Evolutionary conservation across 2,888 invertebrate genomes (phyloP), one percentile per base, ranked within the genome.

Genomic region (Penaeus monodon): DNA sequence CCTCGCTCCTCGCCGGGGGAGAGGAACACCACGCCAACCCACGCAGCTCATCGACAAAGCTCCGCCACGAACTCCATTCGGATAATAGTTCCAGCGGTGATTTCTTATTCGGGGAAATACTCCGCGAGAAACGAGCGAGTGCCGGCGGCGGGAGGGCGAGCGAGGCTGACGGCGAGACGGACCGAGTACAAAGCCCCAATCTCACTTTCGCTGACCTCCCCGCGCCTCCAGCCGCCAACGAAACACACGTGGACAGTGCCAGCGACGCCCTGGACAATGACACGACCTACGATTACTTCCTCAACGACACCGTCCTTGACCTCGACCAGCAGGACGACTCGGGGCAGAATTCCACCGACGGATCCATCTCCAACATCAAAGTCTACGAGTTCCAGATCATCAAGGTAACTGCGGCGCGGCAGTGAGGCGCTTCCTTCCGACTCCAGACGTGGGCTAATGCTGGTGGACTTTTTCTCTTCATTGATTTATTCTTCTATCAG

Each of bases 311-410:
- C 6, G 7, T 27, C 2, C 17, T 17, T 57, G 57, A 57, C 57
- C 57, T 57, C 57, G 17, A 14, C 10, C 57, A 17, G 10, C 7
- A n/a, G 38, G 49, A 44, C 1, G 70, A 27, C 49, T n/a, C 68
- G 6, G 27, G 49, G 0, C 44, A 44, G 14, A 81, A 81, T 44
- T 81, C 70, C 0, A 49, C 81, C 14, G 81, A 82, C 29, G 73
- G 33, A 8, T 73, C 63, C 63, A 57, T 70, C 24, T 20, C 70
- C 1, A 44, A 66, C 4, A 70, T 57, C 24, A 70, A 57, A 29
- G 63, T 82, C 20, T 82, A 82, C 33, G 49, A 57, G 33, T 82
- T 49, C 24, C 81, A 82, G 57, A 82, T 82, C 49, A 68, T 82
- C 20, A 82, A 82, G 81, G 81, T 82, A 73, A 82, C 0, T 12